Conservation (phyloP, 2,888 invertebrate species). For the Cheilosia variabilis region DNA sequence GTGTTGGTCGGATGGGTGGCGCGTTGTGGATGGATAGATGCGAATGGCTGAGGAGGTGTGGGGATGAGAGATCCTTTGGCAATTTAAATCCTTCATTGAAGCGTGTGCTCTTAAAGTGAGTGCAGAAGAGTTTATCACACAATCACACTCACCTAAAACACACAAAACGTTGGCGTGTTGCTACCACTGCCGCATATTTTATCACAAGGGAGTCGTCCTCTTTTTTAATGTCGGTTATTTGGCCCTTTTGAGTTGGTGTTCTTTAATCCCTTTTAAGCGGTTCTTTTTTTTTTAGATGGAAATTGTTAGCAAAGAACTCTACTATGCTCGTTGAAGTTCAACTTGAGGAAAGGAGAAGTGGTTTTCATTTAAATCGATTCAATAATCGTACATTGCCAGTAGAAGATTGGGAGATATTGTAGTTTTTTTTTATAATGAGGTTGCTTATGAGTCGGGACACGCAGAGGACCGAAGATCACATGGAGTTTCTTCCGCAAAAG, state of each 20-base stretch:
- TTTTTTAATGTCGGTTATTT: constrained; percentile 75
- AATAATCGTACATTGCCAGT: neutral
- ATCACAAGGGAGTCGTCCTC: constrained; percentile 70
- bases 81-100: constrained; percentile 76
- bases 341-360: constrained; percentile 46
- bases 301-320: constrained; percentile 48
- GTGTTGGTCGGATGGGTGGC: constrained; percentile 15
- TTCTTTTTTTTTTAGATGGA: constrained; percentile 21
- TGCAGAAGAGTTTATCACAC: constrained; percentile 75
- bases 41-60: constrained; percentile 18
- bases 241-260: constrained; percentile 68
- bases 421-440: neutral
- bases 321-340: constrained; percentile 42
- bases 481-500: too few species aligned
- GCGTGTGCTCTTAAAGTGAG: constrained; percentile 75
- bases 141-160: constrained; percentile 74
- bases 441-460: neutral
- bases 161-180: constrained; percentile 70
- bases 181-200: constrained; percentile 75
- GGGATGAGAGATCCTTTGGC: constrained; percentile 65
- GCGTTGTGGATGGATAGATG: neutral
- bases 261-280: constrained; percentile 63
- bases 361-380: constrained; percentile 33
- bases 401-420: too few species aligned
- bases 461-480: too few species aligned